These are phyloP conservation scores for Otocyon megalotis DNA, from an alignment of 2,113 vertebrate species.

Conservation along the genomic window DNA sequence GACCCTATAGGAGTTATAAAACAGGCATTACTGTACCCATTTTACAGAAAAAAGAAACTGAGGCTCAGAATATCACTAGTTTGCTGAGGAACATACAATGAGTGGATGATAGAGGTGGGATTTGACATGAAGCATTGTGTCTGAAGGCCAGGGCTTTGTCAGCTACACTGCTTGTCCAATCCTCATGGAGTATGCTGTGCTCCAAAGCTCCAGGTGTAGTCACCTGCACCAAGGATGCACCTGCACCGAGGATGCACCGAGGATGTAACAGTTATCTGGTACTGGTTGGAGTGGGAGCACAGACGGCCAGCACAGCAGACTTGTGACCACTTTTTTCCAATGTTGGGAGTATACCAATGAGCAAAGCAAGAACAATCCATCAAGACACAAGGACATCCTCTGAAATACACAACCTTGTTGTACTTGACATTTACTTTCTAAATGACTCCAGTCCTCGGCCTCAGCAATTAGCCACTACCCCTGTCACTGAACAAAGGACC, in stretches of 20 bases:
- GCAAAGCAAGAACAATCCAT: neutral
- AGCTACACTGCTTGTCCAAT: neutral
- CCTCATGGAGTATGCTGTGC: neutral
- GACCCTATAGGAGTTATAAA: neutral
- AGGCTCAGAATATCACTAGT: neutral
- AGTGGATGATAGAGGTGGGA: neutral
- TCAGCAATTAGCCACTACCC: neutral
- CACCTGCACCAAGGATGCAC: accelerated
- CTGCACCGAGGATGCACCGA: neutral
- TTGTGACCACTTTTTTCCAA: neutral
- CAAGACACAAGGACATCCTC: neutral
- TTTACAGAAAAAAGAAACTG: neutral
- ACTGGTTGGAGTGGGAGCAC: neutral
- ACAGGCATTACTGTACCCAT: neutral
- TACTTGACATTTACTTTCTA: neutral
- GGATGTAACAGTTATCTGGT: neutral
- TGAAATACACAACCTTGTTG: neutral
- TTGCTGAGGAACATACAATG: neutral
- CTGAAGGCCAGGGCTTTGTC: neutral
- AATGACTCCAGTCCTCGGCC: neutral
- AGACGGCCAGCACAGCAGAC: neutral
- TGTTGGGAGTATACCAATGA: neutral
- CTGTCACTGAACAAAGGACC: neutral
- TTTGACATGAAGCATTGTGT: neutral
- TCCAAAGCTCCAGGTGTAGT: neutral